phyloP scores from a whole-genome alignment of 2,113 vertebrate genomes.

The Pleuronectes platessa region DNA sequence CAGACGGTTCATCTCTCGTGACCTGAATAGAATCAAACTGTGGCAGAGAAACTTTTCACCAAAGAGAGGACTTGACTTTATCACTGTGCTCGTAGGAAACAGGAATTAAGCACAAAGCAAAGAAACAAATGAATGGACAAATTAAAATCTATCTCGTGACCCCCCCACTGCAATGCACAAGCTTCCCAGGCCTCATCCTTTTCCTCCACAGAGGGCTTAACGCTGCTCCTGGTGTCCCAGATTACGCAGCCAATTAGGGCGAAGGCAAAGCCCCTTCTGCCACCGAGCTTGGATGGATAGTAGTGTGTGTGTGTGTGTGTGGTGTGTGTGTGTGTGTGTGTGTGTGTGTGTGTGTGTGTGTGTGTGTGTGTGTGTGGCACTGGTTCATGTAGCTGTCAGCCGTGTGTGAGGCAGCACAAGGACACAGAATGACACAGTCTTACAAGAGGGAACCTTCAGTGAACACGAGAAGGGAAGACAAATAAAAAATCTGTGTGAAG shows the following conservation, averaged over 20 bases:
- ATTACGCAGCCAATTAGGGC: conserved; percentile 74
- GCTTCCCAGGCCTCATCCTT: conserved; percentile 28
- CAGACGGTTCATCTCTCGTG: not conserved
- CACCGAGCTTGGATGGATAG: conserved; percentile 16
- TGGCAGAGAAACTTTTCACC: no score
- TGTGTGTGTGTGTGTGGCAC: conserved; percentile 1
- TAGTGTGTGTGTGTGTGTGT: conserved; percentile 27
- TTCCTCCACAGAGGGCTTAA: conserved; percentile 61
- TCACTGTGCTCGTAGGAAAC: not conserved
- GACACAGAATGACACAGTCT: conserved; percentile 13
- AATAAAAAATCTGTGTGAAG: not conserved
- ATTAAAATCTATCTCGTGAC: not conserved
- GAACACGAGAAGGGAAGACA: not conserved
- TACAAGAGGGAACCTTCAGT: not conserved
- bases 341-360: conserved; percentile 20
- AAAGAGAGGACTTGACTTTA: not conserved
- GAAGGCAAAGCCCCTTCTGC: conserved; percentile 72
- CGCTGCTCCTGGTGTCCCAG: conserved; percentile 63
- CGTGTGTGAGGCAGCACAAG: conserved; percentile 29
- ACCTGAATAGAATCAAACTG: not conserved
- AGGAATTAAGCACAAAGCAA: not conserved
- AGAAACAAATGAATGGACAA: not conserved
- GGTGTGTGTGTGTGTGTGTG: conserved; percentile 13
- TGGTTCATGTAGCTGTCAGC: conserved; percentile 9
- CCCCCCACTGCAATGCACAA: conserved; percentile 33